Conservation (phyloP, 1,140 invertebrate species). For the Oppia nitens region DNA sequence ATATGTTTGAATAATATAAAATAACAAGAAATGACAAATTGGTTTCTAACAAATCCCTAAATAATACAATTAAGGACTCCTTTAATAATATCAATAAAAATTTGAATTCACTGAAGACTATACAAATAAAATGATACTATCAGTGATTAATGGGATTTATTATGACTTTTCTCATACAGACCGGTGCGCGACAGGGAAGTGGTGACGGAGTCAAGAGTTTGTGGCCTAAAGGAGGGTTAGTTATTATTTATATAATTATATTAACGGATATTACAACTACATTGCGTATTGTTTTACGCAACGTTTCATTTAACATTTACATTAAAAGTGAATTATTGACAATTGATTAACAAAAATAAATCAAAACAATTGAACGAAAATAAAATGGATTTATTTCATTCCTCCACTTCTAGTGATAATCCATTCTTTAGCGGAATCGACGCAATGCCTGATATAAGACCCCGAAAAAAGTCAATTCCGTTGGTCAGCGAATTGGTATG, state of each 20-base stretch:
- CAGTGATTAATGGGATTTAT: no score
- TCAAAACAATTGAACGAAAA: no score
- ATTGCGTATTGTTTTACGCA: neutral
- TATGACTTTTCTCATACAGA: constrained; percentile 1
- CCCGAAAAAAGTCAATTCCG: constrained; percentile 86
- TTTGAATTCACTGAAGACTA: no score
- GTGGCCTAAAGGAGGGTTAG: constrained; percentile 13
- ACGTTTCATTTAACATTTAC: neutral
- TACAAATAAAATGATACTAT: no score
- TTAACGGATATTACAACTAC: neutral
- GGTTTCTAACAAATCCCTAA: no score
- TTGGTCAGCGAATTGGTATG: constrained; percentile 97
- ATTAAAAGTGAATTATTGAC: no score
- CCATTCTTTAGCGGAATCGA: constrained; percentile 99
- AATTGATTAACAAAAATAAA: no score
- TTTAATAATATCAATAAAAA: no score
- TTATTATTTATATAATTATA: no score
- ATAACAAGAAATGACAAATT: no score
- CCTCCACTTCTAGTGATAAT: constrained; percentile 54
- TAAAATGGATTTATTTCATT: constrained; percentile 11
- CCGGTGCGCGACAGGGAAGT: constrained; percentile 16
- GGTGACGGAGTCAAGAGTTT: constrained; percentile 8
- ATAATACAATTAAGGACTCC: no score
- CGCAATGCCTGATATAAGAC: constrained; percentile 96
- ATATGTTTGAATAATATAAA: no score